Base-by-base conservation (phyloP, 2,888 invertebrate genomes). In the Ypsolopha sequella region DNA sequence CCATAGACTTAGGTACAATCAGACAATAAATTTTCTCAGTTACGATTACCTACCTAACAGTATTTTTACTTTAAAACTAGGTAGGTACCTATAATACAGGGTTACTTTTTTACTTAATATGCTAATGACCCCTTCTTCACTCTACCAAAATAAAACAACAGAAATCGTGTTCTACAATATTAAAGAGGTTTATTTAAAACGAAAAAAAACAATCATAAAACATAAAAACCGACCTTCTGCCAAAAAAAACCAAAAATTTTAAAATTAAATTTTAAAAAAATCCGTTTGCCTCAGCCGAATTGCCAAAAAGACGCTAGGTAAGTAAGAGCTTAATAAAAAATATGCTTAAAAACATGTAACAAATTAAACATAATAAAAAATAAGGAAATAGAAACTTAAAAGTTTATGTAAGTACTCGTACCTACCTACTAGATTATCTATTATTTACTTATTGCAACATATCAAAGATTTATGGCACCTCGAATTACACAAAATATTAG, bases 401-500 rank as follows among this genome's bases (percentile, higher is more conserved):
- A n/a, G n/a, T n/a, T 41, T n/a, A 41, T 43, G 14, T 43, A 43
- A 43, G 43, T 43, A 43, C 43, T 43, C 6, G 43, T 43, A 13
- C 43, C 14, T 43, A 43, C 43, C 43, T 43, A 43, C 7, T 45
- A 45, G 33, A 45, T 33, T 45, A 3, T n/a, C n/a, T n/a, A n/a
- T n/a, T n/a, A n/a, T n/a, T 24, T 41, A 50, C 41, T 50, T 50
- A 50, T 50, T 50, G 34, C 41, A 34, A 50, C 50, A 50, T 50
- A 41, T 41, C 41, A 50, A 50, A 24, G 50, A 50, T 43, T 50
- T 36, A 44, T 44, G 50, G 50, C 44, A 43, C 44, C 44, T 43
- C 9, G 44, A 50, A 44, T 50, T 50, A 44, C 50, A 50, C 43
- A 50, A 44, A 44, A 47, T 52, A 41, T 51, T 54, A 14, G 46